Evolutionary conservation across 1,140 invertebrate genomes (phyloP).

Genomic region (Eufriesea mexicana): DNA sequence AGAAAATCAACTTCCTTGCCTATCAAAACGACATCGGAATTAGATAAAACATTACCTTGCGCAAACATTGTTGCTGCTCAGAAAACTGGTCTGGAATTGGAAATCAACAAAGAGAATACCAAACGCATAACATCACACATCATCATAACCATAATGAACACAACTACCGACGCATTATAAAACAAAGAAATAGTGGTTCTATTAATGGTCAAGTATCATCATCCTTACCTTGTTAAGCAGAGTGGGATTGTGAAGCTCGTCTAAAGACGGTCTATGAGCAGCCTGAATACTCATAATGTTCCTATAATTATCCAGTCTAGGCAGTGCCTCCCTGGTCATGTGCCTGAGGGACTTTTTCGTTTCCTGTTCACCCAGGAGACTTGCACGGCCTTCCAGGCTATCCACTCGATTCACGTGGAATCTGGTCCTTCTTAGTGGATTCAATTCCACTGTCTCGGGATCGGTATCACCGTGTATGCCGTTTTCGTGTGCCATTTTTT

Average conservation of each 20-base stretch:
- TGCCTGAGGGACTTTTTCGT: constrained; percentile 85
- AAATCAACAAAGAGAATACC: not conserved
- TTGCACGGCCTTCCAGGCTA: constrained; percentile 79
- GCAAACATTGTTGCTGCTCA: not conserved
- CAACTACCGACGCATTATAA: constrained; percentile 27
- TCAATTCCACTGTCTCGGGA: constrained; percentile 76
- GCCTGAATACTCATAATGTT: constrained; percentile 96
- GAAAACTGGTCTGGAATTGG: not conserved
- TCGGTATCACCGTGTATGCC: constrained; percentile 69
- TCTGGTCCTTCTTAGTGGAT: constrained; percentile 79
- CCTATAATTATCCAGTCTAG: constrained; percentile 95
- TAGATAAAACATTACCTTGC: not conserved
- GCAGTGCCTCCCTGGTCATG: constrained; percentile 95
- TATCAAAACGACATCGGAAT: not conserved
- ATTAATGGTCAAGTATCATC: constrained; percentile 50
- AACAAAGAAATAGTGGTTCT: constrained; percentile 37
- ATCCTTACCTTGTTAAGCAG: constrained; percentile 88
- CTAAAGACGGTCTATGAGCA: constrained; percentile 93
- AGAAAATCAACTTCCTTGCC: not conserved
- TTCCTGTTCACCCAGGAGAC: constrained; percentile 79
- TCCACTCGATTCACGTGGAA: constrained; percentile 85
- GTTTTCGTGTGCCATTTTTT: constrained; percentile 76
- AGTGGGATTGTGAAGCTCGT: constrained; percentile 95
- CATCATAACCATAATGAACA: constrained; percentile 17
- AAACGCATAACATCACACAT: not conserved